Base-by-base conservation (phyloP, 1,140 invertebrate species). In the Mizuhopecten yessoensis region DNA sequence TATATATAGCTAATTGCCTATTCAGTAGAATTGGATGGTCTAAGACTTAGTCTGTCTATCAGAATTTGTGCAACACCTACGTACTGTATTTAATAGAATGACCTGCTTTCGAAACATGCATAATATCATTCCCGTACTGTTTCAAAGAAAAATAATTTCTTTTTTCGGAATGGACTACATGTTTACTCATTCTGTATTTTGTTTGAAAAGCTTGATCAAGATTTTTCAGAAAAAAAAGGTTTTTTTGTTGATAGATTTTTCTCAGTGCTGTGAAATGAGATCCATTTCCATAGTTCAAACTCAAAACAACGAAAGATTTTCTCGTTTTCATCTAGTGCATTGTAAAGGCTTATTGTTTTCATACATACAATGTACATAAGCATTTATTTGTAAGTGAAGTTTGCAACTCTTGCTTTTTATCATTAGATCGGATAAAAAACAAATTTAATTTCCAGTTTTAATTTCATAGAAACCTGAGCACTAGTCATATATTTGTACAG, bases 281-380 rank as follows among this genome's bases (percentile, higher is more conserved):
- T n/a, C n/a, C n/a, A n/a, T n/a, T n/a, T 13, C 42, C 42, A 20
- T 45, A 45, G 42, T 75, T 29, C 1, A 57, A 75, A 75, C n/a
- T 75, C 57, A 75, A 75, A 75, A 75, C 57, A 75, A 75, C 57
- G 57, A 75, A 75, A 29, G 9, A 15, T 75, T 75, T 75, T 75
- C 45, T 75, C 5, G 29, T 75, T 75, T 75, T 75, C 57, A 29
- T 75, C n/a, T n/a, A 29, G 57, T 75, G 23, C n/a, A 75, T 75
- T 29, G 23, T n/a, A 29, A n/a, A 75, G 1, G 5, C 29, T 75
- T 75, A 29, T 75, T 75, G 2, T 75, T 75, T n/a, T 75, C 57
- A 9, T 29, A 75, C n/a, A 29, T 75, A 29, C 9, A 49, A 75
- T 75, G n/a, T 75, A 75, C 17, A 17, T n/a, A 75, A 17, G 17